Conservation (phyloP, 2,113 vertebrate genomes). For the Actenoides lindsayi region DNA sequence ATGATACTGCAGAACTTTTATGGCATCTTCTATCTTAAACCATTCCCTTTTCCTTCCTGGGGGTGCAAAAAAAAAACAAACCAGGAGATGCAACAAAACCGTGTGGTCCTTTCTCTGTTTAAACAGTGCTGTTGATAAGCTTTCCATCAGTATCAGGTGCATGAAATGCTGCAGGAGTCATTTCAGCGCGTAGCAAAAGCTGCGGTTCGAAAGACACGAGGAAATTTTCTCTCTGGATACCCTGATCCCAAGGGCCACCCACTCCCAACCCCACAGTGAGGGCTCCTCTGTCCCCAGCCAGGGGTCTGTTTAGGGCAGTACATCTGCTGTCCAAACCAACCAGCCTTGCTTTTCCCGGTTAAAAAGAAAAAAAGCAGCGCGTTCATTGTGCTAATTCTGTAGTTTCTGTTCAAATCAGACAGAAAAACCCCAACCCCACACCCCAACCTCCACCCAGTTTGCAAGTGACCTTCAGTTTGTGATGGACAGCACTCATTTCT, state of each 20-base stretch:
- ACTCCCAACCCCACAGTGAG: background rate
- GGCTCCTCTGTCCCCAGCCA: background rate
- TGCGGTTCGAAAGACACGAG: background rate
- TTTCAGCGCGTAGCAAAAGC: background rate
- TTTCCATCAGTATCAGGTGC: background rate
- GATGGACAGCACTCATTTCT: background rate
- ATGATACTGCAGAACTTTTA: slow-evolving; percentile 91
- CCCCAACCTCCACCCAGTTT: background rate
- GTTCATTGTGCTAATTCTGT: background rate
- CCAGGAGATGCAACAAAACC: background rate
- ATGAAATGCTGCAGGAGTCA: background rate
- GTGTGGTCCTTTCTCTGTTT: background rate
- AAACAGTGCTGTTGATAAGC: background rate
- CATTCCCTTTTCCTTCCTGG: slow-evolving; percentile 98
- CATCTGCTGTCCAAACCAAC: background rate
- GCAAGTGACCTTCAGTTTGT: background rate
- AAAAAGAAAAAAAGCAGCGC: background rate
- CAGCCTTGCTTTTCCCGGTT: background rate
- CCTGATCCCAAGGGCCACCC: background rate
- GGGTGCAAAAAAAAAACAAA: slow-evolving; percentile 17
- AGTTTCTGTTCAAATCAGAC: background rate
- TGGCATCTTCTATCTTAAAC: slow-evolving; percentile 97
- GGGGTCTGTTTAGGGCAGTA: background rate
- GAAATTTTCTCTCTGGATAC: background rate
- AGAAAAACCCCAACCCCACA: background rate